Evolutionary conservation across 2,797 vertebrate species (phyloP), one percentile per base, ranked within the genome.

Genomic region (Hafferia zeledoni): DNA sequence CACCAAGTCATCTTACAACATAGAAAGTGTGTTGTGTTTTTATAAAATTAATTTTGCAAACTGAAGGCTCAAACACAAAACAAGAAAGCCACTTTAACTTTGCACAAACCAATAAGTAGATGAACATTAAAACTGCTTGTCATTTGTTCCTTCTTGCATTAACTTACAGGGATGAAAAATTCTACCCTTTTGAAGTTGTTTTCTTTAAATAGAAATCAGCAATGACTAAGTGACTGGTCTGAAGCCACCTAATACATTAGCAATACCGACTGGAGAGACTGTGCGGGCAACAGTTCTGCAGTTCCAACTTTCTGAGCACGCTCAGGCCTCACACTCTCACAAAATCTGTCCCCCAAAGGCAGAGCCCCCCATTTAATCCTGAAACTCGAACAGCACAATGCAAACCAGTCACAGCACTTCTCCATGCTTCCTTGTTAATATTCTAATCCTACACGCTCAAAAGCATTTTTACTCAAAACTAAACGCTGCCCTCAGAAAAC

Each of bases 11-110:
- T 2, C 57, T 61, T 35, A 53, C 30, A 75, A 60, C 0, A 2
- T 19, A 22, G 24, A 74, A 47, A 0, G 4, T 1, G 4, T 5
- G 25, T 0, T n/a, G 17, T 5, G 27, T 7, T 18, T 55, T 56
- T 11, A 41, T 8, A 14, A 52, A 76, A 59, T 4, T 5, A 23
- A 31, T 64, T 83, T 33, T 68, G 37, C 14, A 64, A 78, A 71
- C 12, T 5, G 17, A 81, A 68, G 57, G 31, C 33, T 50, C 46
- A 35, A 90, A 81, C 24, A 83, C 15, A 65, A 84, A 90, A 20
- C 28, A 16, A 24, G 1, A 23, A 72, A 39, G 47, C 10, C 31
- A 3, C 18, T 85, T 74, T 49, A 75, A 17, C 24, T 70, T 27
- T 13, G 4, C 41, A 65, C 23, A 85, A 79, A 50, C 10, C 14